Conservation (phyloP, 2,888 invertebrate species). For the Molanna angustata region DNA sequence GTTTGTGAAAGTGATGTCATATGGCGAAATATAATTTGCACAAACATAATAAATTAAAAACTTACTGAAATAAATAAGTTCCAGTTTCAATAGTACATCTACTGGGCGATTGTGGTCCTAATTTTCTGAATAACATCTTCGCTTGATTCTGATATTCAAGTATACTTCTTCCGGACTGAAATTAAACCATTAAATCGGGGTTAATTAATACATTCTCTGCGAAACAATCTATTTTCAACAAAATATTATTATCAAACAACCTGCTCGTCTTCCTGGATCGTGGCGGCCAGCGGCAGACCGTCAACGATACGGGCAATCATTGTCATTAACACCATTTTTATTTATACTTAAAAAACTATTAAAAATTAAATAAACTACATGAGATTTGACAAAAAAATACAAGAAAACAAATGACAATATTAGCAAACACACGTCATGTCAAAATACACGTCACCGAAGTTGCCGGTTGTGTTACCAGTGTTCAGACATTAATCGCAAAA, state of each 20-base stretch:
- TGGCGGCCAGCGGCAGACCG: conserved; percentile 92
- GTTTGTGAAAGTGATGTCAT: no score
- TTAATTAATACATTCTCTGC: conserved; percentile 10
- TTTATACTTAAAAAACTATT: background rate
- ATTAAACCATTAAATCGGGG: conserved; percentile 36
- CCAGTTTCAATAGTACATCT: conserved; percentile 97
- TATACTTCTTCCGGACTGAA: conserved; percentile 87
- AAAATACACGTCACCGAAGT: conserved; percentile 24
- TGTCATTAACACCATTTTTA: conserved; percentile 91
- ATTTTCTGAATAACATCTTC: conserved; percentile 94
- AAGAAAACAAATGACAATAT: conserved; percentile 14
- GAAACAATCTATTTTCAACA: background rate
- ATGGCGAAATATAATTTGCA: no score
- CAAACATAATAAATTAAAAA: conserved; percentile 41
- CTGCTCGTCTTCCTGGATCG: conserved; percentile 98
- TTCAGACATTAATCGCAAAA: no score
- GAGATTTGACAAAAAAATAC: background rate
- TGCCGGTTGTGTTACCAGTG: no score
- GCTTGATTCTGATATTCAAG: conserved; percentile 99
- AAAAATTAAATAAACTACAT: background rate
- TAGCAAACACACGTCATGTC: conserved; percentile 26
- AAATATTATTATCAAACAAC: conserved; percentile 48
- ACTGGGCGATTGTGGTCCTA: conserved; percentile 85
- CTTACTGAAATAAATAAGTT: conserved; percentile 96
- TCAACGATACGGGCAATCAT: conserved; percentile 96